Conservation (phyloP, 2,888 invertebrate genomes). For the Caenorhabditis sp. region DNA sequence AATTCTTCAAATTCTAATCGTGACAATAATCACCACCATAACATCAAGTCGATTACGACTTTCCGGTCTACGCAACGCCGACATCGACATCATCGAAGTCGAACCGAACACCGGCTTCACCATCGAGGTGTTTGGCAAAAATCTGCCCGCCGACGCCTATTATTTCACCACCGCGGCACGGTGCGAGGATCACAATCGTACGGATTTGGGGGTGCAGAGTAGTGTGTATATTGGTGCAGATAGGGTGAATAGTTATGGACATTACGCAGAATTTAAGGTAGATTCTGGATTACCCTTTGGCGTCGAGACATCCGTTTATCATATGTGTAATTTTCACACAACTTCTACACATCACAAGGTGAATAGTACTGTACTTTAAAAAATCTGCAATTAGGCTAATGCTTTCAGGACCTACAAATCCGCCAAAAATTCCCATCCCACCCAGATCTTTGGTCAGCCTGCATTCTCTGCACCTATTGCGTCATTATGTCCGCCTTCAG, state of each 20-base stretch:
- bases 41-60: background rate
- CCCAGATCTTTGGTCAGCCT: background rate
- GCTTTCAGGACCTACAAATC: background rate
- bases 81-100: background rate
- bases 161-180: background rate
- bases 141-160: background rate
- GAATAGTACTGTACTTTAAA: background rate
- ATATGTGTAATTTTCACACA: background rate
- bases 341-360: background rate
- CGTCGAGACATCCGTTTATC: background rate
- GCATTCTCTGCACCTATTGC: background rate
- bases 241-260: background rate
- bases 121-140: constrained; percentile 3
- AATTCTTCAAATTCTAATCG: background rate
- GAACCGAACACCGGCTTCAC: background rate
- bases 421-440: background rate
- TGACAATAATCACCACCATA: background rate
- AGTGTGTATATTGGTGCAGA: background rate
- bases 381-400: background rate
- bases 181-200: constrained; percentile 7
- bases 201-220: background rate
- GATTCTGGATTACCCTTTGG: background rate
- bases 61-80: background rate
- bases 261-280: background rate
- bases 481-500: constrained; percentile 19